Percentiles rank a stretch among this genome's conserved stretches.
Evolutionary conservation across 2,113 vertebrate genomes (phyloP).

Genomic region (Ploceus nigricollis): DNA sequence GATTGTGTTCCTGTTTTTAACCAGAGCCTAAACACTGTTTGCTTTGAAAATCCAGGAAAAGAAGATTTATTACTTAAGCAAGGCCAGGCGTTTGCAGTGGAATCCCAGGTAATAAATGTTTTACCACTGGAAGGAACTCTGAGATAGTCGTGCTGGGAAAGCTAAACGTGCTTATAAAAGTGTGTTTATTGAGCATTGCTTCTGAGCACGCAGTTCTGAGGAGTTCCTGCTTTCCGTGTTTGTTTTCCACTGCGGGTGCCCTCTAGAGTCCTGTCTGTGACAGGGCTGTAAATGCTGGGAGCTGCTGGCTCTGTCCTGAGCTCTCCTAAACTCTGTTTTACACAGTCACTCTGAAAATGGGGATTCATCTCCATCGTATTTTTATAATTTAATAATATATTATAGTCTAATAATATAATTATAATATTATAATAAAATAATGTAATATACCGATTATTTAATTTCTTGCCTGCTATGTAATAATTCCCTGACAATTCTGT

Average conservation of each 20-base stretch:
- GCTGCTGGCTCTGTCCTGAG: fast-evolving
- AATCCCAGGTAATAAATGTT: conserved; percentile 79
- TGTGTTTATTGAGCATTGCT: background rate
- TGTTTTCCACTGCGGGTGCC: conserved; percentile 4
- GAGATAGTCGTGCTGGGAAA: background rate
- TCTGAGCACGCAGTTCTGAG: fast-evolving
- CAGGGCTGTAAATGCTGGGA: background rate
- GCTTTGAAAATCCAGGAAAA: conserved; percentile 80
- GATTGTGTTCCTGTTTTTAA: background rate
- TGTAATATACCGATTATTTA: background rate
- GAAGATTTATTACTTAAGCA: conserved; percentile 86
- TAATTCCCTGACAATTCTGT: background rate
- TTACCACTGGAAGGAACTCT: background rate
- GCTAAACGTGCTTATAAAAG: background rate
- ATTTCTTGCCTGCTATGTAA: background rate
- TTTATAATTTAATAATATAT: background rate
- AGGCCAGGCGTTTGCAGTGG: conserved; percentile 77
- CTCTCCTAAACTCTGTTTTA: background rate
- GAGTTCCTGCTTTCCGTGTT: background rate
- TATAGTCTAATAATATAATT: too few species aligned
- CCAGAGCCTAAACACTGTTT: background rate
- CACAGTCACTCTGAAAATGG: background rate
- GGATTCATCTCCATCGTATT: background rate
- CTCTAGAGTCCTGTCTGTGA: background rate
- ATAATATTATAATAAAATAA: background rate